phyloP scores from a whole-genome alignment of 23 tunicate species.

The Halocynthia roretzi region DNA sequence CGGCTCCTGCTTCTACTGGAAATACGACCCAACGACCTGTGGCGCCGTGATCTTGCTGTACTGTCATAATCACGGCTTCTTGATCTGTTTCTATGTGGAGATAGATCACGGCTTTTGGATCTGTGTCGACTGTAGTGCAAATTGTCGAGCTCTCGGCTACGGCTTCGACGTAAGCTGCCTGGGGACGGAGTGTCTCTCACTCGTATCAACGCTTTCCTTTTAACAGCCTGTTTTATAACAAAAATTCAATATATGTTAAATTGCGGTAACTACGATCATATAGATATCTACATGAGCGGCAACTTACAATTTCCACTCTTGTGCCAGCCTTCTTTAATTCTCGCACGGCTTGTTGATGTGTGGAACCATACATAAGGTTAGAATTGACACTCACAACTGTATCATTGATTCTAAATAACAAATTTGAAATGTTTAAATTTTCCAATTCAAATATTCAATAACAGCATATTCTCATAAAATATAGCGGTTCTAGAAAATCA shows the following conservation, averaged over 20 bases:
- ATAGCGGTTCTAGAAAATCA: not conserved
- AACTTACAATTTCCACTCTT: constrained; percentile 73
- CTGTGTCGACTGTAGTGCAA: constrained; percentile 18
- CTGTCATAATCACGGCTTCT: constrained; percentile 29
- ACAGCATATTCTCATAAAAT: not conserved
- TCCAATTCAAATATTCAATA: not conserved
- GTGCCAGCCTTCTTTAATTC: constrained; percentile 82
- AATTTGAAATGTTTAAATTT: not conserved
- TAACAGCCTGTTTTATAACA: constrained; percentile 42
- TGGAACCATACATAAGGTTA: constrained; percentile 61
- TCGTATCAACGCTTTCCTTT: constrained; percentile 77
- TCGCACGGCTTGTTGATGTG: constrained; percentile 73
- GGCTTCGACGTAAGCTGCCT: constrained; percentile 50
- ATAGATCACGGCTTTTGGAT: constrained; percentile 49
- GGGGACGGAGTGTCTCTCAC: constrained; percentile 80
- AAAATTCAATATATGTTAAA: not conserved
- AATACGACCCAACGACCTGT: constrained; percentile 27
- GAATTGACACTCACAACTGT: constrained; percentile 61
- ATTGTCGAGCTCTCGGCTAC: constrained; percentile 63
- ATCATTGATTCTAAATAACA: constrained; percentile 65
- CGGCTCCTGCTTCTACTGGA: constrained; percentile 57
- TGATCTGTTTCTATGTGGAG: constrained; percentile 25
- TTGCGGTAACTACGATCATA: not conserved
- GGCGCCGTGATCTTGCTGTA: constrained; percentile 15
- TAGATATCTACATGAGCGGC: not conserved